These are phyloP conservation scores for Fregata magnificens DNA, from an alignment of 2,113 vertebrate genomes.

Conservation along the genomic window DNA sequence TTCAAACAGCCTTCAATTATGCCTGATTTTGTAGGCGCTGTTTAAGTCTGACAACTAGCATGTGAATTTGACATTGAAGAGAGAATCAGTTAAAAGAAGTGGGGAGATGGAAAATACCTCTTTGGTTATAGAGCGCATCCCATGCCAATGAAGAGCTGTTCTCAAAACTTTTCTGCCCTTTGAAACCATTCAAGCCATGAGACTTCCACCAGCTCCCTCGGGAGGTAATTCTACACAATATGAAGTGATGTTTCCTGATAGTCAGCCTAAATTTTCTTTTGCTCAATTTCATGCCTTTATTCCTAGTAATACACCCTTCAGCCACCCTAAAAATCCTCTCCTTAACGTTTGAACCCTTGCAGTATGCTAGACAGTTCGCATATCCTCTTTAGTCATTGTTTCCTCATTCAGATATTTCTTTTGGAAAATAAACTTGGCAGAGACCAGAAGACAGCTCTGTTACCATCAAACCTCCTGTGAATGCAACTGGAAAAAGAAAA, in stretches of 20 bases:
- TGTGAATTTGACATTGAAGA: not conserved
- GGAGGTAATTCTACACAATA: not conserved
- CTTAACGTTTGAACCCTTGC: not conserved
- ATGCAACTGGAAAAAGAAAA: conserved; percentile 42
- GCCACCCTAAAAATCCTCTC: not conserved
- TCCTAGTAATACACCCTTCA: not conserved
- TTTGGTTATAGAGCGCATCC: not conserved
- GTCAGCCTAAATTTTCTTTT: not conserved
- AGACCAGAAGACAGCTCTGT: conserved; percentile 24
- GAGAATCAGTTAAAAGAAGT: not conserved
- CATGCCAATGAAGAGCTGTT: not conserved
- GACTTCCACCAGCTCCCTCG: not conserved
- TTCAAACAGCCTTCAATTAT: not conserved
- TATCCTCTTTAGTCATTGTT: conserved; percentile 47
- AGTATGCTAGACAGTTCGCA: conserved; percentile 11
- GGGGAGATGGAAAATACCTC: not conserved
- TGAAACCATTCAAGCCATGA: not conserved
- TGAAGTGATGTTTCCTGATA: not conserved
- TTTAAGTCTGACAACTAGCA: not conserved
- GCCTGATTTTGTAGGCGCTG: not conserved
- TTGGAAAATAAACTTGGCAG: conserved; percentile 55
- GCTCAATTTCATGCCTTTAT: not conserved
- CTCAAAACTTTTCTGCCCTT: not conserved
- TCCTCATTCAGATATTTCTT: conserved; percentile 49
- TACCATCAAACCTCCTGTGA: conserved; percentile 39